Evolutionary conservation across 1,140 invertebrate genomes (phyloP), one percentile per base, ranked within the genome.

Genomic region (Leptopilina boulardi): DNA sequence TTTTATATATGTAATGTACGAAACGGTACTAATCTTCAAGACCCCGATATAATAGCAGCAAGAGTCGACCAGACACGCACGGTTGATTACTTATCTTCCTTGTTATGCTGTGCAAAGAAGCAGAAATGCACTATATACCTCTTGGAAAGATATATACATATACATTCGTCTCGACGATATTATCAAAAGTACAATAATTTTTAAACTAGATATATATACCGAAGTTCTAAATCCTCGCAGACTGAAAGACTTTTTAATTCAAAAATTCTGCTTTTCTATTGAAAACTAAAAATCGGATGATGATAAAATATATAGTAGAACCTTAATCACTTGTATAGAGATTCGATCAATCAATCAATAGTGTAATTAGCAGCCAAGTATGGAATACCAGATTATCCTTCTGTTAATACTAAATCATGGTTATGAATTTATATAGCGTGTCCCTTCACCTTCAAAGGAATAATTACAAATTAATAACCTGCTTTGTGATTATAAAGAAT

Each of bases 41-140:
- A 66, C 15, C n/a, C 26, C 59, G 59, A 66, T 66, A 66, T 34
- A 66, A 30, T 34, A 66, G 56, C 56, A 34, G 59, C 23, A 66
- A 34, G 59, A 26, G 59, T 66, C 59, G 26, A 34, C 26, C 23
- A 66, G 59, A n/a, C 59, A 66, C 59, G 59, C 59, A 66, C 59
- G 59, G 13, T 66, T 66, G 59, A 66, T 66, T 66, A 66, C 59
- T 66, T 66, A 66, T 66, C 59, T 66, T 66, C 59, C 59, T 66
- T 66, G 23, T 66, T 26, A 66, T 66, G 23, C 59, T 66, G 59
- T 66, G 59, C 59, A 66, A 66, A 59, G 56, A 59, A 26, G 56
- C 56, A 59, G 21, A 59, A 59, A 66, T 66, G 59, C 59, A 66
- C 59, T 66, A n/a, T 34, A 66, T 66, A 21, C 11, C 21, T 30